Evolutionary conservation across 2,113 vertebrate species (phyloP).

Genomic region (Platycercus adscitus): DNA sequence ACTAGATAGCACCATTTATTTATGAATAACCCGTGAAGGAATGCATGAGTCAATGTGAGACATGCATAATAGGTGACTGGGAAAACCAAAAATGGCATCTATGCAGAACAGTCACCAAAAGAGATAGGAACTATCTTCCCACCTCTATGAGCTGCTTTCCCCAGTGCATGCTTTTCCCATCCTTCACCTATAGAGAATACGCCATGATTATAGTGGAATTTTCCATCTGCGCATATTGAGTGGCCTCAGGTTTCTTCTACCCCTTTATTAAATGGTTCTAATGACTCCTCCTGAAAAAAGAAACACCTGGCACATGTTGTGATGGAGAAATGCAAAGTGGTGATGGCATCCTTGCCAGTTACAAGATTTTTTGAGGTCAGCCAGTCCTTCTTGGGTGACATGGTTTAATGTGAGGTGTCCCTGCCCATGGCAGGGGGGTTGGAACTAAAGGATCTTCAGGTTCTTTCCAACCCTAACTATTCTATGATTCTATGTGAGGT

Average conservation of each 20-base stretch:
- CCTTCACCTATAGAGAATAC: neutral
- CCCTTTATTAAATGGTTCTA: neutral
- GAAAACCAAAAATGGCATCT: neutral
- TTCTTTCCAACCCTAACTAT: neutral
- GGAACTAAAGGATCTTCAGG: neutral
- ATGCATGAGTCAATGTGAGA: slow-evolving; percentile 20
- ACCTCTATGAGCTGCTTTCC: neutral
- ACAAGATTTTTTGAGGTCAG: neutral
- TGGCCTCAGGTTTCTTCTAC: neutral
- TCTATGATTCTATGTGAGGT: neutral
- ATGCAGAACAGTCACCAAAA: neutral
- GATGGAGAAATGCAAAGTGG: neutral
- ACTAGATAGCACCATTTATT: neutral
- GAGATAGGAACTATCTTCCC: neutral
- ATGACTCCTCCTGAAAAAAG: neutral
- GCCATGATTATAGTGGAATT: neutral
- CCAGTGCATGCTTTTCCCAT: neutral
- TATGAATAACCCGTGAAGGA: slow-evolving; percentile 52
- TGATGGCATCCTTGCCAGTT: neutral
- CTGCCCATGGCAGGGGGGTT: neutral
- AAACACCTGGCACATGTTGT: neutral
- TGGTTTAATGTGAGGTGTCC: neutral
- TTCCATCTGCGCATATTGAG: neutral
- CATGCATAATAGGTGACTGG: neutral
- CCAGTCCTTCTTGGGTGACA: neutral